Evolutionary conservation across 1,140 invertebrate species (phyloP), one percentile per base, ranked within the genome.

Genomic region (Drosophila parabipectinata): DNA sequence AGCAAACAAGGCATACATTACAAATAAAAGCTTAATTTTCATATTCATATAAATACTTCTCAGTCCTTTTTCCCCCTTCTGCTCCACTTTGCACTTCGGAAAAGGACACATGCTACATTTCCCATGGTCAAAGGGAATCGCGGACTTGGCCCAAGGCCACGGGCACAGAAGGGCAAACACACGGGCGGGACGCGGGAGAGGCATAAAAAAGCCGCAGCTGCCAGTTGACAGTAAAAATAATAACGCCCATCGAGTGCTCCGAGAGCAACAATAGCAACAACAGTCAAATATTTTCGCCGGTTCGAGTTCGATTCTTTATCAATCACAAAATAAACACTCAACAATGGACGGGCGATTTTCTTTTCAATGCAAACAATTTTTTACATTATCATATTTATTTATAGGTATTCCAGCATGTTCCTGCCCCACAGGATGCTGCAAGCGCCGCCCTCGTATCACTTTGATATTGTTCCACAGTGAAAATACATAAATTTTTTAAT

Each of bases 281-380:
- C 72, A 81, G 75, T 79, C 66, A 79, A 79, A 84, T 58, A 77
- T 72, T 62, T 64, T 52, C 39, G 3, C 14, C 15, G 10, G 7
- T 34, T 54, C 57, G n/a, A 62, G 9, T 34, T 54, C 57, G n/a
- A 62, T n/a, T 72, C 54, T 85, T 87, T 87, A 87, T 87, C 81
- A 85, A 85, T 85, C 81, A 82, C 60, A 87, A 87, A 87, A 87
- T 78, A 87, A 85, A 85, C 83, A 87, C 66, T 66, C 69, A 57
- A 82, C 52, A 74, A 44, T 50, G 60, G 67, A 58, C 6, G 57
- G 50, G 64, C n/a, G n/a, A 5, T 79, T 71, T 81, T 59, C 62
- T 37, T 77, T 73, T 80, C 79, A 79, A 79, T 69, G 53, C 74
- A 77, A 80, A 72, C 59, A 64, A 72, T 83, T 78, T 84, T 80